A percentile compares a stretch with the other conserved stretches of the same genome.
These are phyloP conservation scores for Mythimna vitellina DNA, from an alignment of 2,888 invertebrate species.

Conservation along the genomic window DNA sequence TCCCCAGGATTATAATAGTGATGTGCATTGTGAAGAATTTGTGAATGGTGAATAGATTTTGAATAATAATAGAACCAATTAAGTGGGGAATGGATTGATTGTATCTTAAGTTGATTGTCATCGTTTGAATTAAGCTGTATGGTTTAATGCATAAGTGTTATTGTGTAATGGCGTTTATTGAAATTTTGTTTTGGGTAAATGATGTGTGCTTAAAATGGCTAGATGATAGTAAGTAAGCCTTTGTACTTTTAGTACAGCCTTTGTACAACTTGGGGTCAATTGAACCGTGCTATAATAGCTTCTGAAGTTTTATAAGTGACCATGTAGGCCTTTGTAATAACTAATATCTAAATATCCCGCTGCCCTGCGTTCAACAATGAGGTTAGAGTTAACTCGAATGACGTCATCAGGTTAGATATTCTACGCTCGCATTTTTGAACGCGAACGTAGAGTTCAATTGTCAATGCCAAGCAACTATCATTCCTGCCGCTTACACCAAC, in stretches of 20 bases:
- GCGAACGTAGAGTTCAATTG: no score
- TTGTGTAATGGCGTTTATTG: constrained; percentile 18
- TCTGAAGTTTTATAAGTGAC: no score
- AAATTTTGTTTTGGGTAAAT: not conserved
- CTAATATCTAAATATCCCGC: no score
- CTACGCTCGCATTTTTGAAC: no score
- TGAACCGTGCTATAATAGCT: no score
- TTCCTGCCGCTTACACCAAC: no score
- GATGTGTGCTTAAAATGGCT: not conserved
- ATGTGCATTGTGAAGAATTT: constrained; percentile 44
- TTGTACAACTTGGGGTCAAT: not conserved
- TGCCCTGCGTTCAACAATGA: no score
- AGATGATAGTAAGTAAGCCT: not conserved
- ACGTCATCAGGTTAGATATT: no score
- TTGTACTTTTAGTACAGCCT: not conserved
- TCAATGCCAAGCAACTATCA: no score
- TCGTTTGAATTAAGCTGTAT: constrained; percentile 36
- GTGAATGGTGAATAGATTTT: constrained; percentile 45
- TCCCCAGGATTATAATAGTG: constrained; percentile 17
- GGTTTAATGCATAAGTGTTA: not conserved
- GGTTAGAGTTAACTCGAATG: no score
- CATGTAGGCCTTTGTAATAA: no score
- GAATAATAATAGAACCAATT: constrained; percentile 52
- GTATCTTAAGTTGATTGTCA: constrained; percentile 40
- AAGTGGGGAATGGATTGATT: constrained; percentile 34